These are phyloP conservation scores for Sebastes diploproa DNA, from an alignment of 2,797 vertebrate genomes.

Conservation along the genomic window DNA sequence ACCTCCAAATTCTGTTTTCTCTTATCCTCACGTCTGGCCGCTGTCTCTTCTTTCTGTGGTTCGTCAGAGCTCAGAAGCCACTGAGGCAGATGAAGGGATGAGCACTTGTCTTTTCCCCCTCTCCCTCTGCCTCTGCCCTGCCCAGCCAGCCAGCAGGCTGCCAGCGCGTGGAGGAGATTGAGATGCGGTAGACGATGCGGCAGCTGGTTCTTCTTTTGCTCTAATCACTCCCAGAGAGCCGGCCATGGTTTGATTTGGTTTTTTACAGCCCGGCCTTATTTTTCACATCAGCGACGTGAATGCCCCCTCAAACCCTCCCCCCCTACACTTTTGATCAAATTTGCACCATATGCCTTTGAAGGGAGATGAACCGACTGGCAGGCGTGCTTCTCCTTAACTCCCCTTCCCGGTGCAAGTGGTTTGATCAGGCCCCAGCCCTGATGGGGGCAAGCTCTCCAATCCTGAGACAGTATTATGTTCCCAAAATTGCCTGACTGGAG, in stretches of 20 bases:
- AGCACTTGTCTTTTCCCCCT: constrained; percentile 46
- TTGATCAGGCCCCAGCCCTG: constrained; percentile 79
- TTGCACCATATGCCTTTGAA: constrained; percentile 86
- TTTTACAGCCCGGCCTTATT: constrained; percentile 85
- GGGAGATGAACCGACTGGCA: constrained; percentile 76
- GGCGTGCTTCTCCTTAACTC: constrained; percentile 78
- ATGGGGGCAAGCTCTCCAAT: constrained; percentile 71
- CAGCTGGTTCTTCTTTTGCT: constrained; percentile 83
- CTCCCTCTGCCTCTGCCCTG: constrained; percentile 5
- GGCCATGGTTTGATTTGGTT: constrained; percentile 79
- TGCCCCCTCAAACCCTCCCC: constrained; percentile 48
- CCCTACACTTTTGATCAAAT: constrained; percentile 84
- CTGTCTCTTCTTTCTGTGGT: constrained; percentile 45
- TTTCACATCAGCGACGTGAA: constrained; percentile 82
- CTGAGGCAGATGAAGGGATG: constrained; percentile 58
- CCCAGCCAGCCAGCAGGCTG: constrained; percentile 53
- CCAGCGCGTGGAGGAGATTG: constrained; percentile 67
- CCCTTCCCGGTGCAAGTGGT: constrained; percentile 69
- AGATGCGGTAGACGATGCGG: constrained; percentile 71
- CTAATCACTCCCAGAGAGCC: constrained; percentile 84
- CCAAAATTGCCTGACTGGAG: constrained; percentile 77
- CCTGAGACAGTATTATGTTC: constrained; percentile 79
- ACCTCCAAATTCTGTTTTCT: constrained; percentile 7
- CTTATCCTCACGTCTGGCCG: background rate
- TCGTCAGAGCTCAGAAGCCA: constrained; percentile 36